phyloP scores from a whole-genome alignment of 2,888 invertebrate genomes.

The Aleiodes alternator region DNA sequence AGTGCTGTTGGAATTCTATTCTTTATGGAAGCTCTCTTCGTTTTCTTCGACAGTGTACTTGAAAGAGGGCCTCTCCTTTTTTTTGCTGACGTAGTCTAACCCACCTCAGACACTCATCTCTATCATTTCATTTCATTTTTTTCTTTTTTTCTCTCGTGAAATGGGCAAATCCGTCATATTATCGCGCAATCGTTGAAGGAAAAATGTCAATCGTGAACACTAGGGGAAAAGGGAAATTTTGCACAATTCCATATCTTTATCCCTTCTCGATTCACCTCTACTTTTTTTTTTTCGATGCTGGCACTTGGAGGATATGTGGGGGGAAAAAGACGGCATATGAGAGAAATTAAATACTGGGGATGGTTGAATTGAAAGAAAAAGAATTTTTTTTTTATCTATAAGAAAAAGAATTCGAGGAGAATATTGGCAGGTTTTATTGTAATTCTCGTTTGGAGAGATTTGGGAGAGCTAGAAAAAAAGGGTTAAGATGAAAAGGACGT shows the following conservation, averaged over 20 bases:
- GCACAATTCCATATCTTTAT: conserved; percentile 21
- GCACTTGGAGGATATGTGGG: not conserved
- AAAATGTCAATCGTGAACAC: conserved; percentile 11
- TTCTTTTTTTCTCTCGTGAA: not conserved
- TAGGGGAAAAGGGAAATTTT: not conserved
- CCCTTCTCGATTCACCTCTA: not conserved
- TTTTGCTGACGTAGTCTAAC: conserved; percentile 63
- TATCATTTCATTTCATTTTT: conserved; percentile 42
- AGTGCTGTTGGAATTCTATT: conserved; percentile 41
- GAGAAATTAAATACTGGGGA: conserved; percentile 54
- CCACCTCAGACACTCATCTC: conserved; percentile 39
- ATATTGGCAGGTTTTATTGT: too few species aligned
- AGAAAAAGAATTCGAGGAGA: too few species aligned
- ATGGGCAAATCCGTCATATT: conserved; percentile 31
- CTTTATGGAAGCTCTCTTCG: conserved; percentile 33
- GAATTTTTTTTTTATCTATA: too few species aligned
- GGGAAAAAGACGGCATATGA: conserved; percentile 34
- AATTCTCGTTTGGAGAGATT: too few species aligned
- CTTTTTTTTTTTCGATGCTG: conserved; percentile 10
- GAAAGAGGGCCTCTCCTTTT: conserved; percentile 5
- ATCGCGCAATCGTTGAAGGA: conserved; percentile 20
- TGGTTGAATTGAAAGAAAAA: conserved; percentile 3
- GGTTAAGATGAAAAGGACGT: too few species aligned
- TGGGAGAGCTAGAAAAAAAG: too few species aligned
- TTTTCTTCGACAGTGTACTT: conserved; percentile 36